Base-by-base conservation (phyloP, 2,888 invertebrate genomes). In the Himalopsyche japonica region DNA sequence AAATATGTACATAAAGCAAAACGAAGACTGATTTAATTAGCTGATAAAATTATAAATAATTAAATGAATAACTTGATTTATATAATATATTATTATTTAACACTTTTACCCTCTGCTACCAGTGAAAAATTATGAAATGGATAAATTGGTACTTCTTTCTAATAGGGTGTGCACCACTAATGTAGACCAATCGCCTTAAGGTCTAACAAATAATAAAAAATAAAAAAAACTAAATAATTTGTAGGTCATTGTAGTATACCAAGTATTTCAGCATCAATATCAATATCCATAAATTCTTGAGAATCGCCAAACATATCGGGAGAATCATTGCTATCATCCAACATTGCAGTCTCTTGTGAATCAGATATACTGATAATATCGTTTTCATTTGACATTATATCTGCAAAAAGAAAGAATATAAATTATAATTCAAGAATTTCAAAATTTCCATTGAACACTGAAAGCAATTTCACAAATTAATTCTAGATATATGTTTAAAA, bases 271-370 rank as follows among this genome's bases (percentile, higher is more conserved):
- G 57, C 57, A 24, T 57, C 57, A 57, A 34, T 24, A 15, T 84
- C 84, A 15, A 85, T 43, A 30, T 85, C 85, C 85, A 85, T 85
- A 32, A 76, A 77, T 24, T 85, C 82, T 20, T 85, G 76, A 64
- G 82, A 77, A 20, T 85, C 82, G 6, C 30, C 82, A 57, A 85
- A 85, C 77, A 85, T 80, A 57, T 82, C 82, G 12, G 85, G 85
- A 18, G 85, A 85, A 43, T 83, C 57, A 20, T 57, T 57, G 10
- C 57, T 5, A 7, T 57, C 57, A 20, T 57, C 57, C 57, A 57
- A 20, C 24, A 20, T 24, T 20, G 24, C 20, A 20, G 8, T 57
- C 20, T 7, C 43, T 43, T 43, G 43, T 7, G 15, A 43, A 43
- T 20, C 20, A 57, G 5, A 7, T 57, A 57, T 8, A 57, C 7